Base-by-base conservation (phyloP, 1,140 invertebrate genomes). In the Agrypnia vestita region DNA sequence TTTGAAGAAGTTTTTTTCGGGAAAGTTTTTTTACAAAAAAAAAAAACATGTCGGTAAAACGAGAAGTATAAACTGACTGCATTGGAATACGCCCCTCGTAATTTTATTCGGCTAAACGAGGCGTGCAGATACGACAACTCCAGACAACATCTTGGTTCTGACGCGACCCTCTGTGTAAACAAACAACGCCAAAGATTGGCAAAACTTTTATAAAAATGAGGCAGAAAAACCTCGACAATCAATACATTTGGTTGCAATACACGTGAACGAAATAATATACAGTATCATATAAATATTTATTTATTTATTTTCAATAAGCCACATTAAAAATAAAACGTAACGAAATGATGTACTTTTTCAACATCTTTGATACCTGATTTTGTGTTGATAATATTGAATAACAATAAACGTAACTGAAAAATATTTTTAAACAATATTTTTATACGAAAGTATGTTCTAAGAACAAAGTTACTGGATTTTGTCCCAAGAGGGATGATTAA, bases 151-250 rank as follows among this genome's bases (percentile, higher is more conserved):
- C 17, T 10, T 12, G 47, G 11, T 25, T 67, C 67, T 7, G 67
- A 71, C 67, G 67, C 43, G n/a, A 12, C 67, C 67, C 67, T 53
- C 67, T 71, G 67, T 21, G 13, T n/a, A 71, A 71, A 71, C 67
- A 71, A 12, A 53, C 67, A 25, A 25, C 19, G 46, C n/a, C 43
- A 71, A 71, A 71, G 44, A 15, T 53, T 71, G 21, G 15, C 17
- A 35, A 11, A 25, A n/a, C 15, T 19, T 62, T 62, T 62, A 3
- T 35, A 35, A 49, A 71, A 71, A 71, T 49, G n/a, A 71, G 47
- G 46, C 7, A 12, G 47, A 47, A 53, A 71, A 71, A 51, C 35
- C 35, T 67, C 12, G 7, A 56, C 7, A 56, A 10, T 56, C 53
- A 9, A 15, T 35, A 7, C 53, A 56, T 56, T 15, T 56, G n/a